Percentiles rank a stretch among this genome's conserved stretches.
phyloP scores from a whole-genome alignment of 1,140 invertebrate genomes.

The Acromyrmex echinatior region DNA sequence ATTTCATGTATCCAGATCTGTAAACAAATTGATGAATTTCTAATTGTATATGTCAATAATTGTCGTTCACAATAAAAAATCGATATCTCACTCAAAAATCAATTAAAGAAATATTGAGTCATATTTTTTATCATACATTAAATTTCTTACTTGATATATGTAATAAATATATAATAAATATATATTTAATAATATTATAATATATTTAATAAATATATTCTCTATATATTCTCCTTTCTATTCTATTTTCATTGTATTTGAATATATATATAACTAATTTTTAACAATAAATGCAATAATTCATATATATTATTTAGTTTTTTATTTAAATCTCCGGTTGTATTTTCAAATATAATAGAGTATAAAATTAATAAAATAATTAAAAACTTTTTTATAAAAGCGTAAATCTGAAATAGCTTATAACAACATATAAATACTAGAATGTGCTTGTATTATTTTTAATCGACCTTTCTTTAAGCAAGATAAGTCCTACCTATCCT shows the following conservation, averaged over 20 bases:
- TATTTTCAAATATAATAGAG: constrained; percentile 1
- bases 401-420: background rate
- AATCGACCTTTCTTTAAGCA: background rate
- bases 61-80: background rate
- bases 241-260: too few relatives aligned
- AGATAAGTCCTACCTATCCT: constrained; percentile 20
- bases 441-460: background rate
- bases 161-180: background rate
- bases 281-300: background rate
- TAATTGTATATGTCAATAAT: background rate
- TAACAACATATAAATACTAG: background rate
- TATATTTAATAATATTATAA: background rate
- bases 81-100: background rate
- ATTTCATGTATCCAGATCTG: constrained; percentile 8
- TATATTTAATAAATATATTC: background rate
- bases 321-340: background rate
- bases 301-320: background rate
- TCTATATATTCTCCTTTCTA: too few relatives aligned
- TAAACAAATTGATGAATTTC: background rate
- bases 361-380: constrained; percentile 29
- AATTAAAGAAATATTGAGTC: background rate
- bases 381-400: background rate
- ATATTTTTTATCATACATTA: background rate
- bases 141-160: background rate
- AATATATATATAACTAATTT: background rate